Percentiles rank a stretch among this genome's conserved stretches.
phyloP scores from a whole-genome alignment of 1,140 invertebrate species.

The Drosophila pseudoobscura region DNA sequence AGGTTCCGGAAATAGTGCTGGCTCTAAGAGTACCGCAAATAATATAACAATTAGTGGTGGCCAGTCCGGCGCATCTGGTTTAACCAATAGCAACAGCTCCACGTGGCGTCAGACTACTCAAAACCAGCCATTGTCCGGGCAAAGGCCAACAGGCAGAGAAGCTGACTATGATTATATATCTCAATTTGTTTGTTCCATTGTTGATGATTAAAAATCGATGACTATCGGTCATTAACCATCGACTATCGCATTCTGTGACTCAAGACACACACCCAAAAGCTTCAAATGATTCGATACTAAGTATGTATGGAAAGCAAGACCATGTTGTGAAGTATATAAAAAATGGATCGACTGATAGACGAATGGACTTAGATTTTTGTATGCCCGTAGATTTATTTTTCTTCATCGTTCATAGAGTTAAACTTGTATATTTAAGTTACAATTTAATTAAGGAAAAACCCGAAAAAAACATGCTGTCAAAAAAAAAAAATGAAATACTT shows the following conservation, averaged over 20 bases:
- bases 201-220: constrained; percentile 71
- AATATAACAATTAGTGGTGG: constrained; percentile 38
- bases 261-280: constrained; percentile 47
- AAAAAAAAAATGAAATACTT: constrained; percentile 50
- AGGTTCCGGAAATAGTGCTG: constrained; percentile 23
- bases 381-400: constrained; percentile 79
- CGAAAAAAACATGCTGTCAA: constrained; percentile 37
- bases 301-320: constrained; percentile 49
- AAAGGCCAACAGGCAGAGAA: constrained; percentile 75
- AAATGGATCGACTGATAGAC: constrained; percentile 77
- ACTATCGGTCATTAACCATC: constrained; percentile 35
- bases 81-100: constrained; percentile 51
- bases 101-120: constrained; percentile 71
- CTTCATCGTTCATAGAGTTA: constrained; percentile 72
- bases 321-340: constrained; percentile 60
- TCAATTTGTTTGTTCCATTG: constrained; percentile 82
- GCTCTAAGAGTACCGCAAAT: constrained; percentile 29
- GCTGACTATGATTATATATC: constrained; percentile 82
- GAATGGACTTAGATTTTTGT: constrained; percentile 81
- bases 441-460: constrained; percentile 37
- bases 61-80: constrained; percentile 36
- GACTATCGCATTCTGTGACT: constrained; percentile 49
- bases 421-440: constrained; percentile 67
- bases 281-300: constrained; percentile 61
- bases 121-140: constrained; percentile 68